phyloP scores from a whole-genome alignment of 1,140 invertebrate genomes.

The Idris sp. region DNA sequence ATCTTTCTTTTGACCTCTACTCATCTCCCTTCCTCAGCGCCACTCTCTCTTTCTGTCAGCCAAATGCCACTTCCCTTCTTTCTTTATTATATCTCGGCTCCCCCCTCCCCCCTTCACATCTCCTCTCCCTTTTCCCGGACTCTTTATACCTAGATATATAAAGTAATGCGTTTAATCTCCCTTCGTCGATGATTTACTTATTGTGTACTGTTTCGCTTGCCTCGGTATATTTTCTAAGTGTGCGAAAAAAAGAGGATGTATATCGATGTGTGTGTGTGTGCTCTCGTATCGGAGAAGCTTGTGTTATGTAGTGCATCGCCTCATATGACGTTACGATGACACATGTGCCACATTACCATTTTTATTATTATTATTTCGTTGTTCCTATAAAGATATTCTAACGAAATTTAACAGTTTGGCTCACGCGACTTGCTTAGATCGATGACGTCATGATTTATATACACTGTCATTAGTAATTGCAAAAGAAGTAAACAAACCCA shows the following conservation, averaged over 20 bases:
- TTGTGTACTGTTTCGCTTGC: constrained; percentile 55
- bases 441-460: constrained; percentile 3
- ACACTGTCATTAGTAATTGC: constrained; percentile 25
- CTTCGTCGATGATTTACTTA: constrained; percentile 60
- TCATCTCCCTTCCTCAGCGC: constrained; percentile 30
- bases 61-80: constrained; percentile 17
- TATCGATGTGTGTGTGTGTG: constrained; percentile 52
- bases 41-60: constrained; percentile 42
- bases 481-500: not conserved
- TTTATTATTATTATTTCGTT: constrained; percentile 23
- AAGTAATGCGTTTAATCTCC: constrained; percentile 57
- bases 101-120: constrained; percentile 13
- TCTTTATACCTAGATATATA: constrained; percentile 58
- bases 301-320: constrained; percentile 57
- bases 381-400: constrained; percentile 30
- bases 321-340: constrained; percentile 59
- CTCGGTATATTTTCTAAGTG: constrained; percentile 55
- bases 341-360: constrained; percentile 49
- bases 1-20: constrained; percentile 23
- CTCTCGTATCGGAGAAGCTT: constrained; percentile 50
- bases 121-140: no score
- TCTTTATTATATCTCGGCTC: constrained; percentile 40
- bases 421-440: constrained; percentile 17
- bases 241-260: constrained; percentile 55
- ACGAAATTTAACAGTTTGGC: constrained; percentile 40